Conservation (phyloP, 2,888 invertebrate species). For the Rhagophthalmus giganteus region DNA sequence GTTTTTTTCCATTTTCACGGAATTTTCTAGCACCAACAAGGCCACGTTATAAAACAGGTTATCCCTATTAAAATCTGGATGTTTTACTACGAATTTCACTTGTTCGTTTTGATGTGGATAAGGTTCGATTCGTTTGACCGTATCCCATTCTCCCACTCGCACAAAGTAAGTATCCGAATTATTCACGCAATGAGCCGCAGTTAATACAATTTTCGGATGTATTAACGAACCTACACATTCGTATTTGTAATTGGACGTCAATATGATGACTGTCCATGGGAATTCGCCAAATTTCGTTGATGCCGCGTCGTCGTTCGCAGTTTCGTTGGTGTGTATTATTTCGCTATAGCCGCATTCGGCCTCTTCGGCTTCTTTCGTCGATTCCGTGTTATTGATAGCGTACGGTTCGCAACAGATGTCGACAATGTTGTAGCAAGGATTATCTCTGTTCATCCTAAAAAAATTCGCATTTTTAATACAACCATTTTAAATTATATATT, state of each 20-base stretch:
- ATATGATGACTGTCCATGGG: constrained; percentile 75
- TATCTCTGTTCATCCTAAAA: too few species aligned
- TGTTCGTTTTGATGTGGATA: constrained; percentile 3
- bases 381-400: background rate
- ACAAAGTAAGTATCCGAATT: constrained; percentile 52
- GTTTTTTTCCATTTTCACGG: constrained; percentile 60
- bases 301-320: background rate
- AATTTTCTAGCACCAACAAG: constrained; percentile 62
- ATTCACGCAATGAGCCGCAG: constrained; percentile 72
- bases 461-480: too few species aligned
- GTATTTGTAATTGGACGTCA: constrained; percentile 62
- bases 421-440: constrained; percentile 1
- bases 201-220: constrained; percentile 68
- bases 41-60: constrained; percentile 72
- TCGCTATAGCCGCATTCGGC: background rate
- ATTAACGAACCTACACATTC: constrained; percentile 76
- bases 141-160: constrained; percentile 17
- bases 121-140: background rate
- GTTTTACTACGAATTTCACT: constrained; percentile 7
- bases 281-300: constrained; percentile 70
- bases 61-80: constrained; percentile 55
- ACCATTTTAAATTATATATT: too few species aligned
- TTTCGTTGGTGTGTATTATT: background rate
- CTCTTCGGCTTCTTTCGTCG: background rate
- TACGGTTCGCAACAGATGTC: constrained; percentile 9